phyloP scores from a whole-genome alignment of 2,888 invertebrate genomes.

The Drosophila mimica region DNA sequence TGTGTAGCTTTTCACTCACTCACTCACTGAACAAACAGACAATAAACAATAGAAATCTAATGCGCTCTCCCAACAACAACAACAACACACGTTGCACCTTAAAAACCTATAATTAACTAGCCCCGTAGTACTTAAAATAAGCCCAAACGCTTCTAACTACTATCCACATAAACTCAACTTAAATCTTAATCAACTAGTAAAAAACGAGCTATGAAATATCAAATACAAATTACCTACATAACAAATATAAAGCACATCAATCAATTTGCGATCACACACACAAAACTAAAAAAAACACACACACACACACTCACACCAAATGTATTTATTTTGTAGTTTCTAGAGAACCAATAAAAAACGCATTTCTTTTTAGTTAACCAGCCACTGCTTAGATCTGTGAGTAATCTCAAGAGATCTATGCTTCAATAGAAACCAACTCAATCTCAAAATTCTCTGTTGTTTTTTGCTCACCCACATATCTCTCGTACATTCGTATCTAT shows the following conservation, averaged over 20 bases:
- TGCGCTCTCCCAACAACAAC: slow-evolving; percentile 56
- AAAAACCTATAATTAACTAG: slow-evolving; percentile 45
- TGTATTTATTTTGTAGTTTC: slow-evolving; percentile 40
- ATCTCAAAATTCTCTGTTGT: slow-evolving; percentile 19
- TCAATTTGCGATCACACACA: slow-evolving; percentile 42
- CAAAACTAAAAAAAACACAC: slow-evolving; percentile 6
- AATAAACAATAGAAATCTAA: slow-evolving; percentile 44
- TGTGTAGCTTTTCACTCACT: slow-evolving; percentile 52
- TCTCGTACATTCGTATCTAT: slow-evolving; percentile 24
- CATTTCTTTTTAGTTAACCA: slow-evolving; percentile 21
- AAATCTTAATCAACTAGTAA: slow-evolving; percentile 57
- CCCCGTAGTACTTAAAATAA: slow-evolving; percentile 62
- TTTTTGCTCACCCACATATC: slow-evolving; percentile 23
- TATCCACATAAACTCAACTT: slow-evolving; percentile 53
- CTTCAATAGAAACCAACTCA: slow-evolving; percentile 13
- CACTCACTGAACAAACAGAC: slow-evolving; percentile 28
- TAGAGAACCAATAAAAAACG: slow-evolving; percentile 12
- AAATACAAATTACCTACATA: slow-evolving; percentile 73
- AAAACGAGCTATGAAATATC: slow-evolving; percentile 76
- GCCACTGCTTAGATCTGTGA: slow-evolving; percentile 18
- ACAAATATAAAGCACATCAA: slow-evolving; percentile 75
- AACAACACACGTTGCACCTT: slow-evolving; percentile 63
- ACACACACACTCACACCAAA: slow-evolving; percentile 11
- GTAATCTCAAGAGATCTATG: slow-evolving; percentile 12
- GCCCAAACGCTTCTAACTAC: slow-evolving; percentile 64